A percentile compares a stretch with the other conserved stretches of the same genome.
These are phyloP conservation scores for Heliopora coerulea DNA, from an alignment of 92 coral and sea anemone species.

Conservation along the genomic window DNA sequence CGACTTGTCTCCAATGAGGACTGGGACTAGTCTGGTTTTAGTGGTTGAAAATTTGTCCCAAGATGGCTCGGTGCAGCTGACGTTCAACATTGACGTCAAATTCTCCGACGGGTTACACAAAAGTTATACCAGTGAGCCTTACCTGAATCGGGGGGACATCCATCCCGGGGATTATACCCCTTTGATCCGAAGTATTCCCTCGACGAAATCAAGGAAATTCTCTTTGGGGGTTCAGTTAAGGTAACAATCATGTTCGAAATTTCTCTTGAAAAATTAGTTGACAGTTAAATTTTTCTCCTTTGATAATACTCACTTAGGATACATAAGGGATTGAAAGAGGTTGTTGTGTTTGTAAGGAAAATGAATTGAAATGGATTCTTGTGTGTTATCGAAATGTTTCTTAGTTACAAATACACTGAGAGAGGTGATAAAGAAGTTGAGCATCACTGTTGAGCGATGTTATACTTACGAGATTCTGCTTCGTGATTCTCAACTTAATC, in stretches of 20 bases:
- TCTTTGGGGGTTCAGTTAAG: slow-evolving; percentile 1
- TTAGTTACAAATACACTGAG: no score
- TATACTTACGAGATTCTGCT: no score
- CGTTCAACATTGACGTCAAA: slow-evolving; percentile 17
- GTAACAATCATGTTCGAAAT: slow-evolving; percentile 25
- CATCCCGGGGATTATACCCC: background rate
- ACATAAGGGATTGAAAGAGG: no score
- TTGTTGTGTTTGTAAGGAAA: no score
- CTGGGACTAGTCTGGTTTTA: background rate
- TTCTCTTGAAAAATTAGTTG: slow-evolving; percentile 9
- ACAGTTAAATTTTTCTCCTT: no score
- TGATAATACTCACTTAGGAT: no score
- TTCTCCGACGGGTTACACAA: slow-evolving; percentile 20
- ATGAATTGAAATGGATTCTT: no score
- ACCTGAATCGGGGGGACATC: background rate
- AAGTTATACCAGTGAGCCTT: slow-evolving; percentile 12
- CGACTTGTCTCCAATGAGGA: slow-evolving; percentile 1
- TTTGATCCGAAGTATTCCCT: slow-evolving; percentile 2
- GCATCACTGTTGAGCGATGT: no score
- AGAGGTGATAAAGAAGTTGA: no score
- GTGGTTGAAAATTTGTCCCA: slow-evolving; percentile 17
- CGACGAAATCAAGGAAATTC: slow-evolving; percentile 10
- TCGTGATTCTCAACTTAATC: no score
- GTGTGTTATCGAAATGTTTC: no score
- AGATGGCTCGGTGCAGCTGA: slow-evolving; percentile 9